Conservation (phyloP, 2,797 vertebrate genomes). For the Peromyscus aztecus region DNA sequence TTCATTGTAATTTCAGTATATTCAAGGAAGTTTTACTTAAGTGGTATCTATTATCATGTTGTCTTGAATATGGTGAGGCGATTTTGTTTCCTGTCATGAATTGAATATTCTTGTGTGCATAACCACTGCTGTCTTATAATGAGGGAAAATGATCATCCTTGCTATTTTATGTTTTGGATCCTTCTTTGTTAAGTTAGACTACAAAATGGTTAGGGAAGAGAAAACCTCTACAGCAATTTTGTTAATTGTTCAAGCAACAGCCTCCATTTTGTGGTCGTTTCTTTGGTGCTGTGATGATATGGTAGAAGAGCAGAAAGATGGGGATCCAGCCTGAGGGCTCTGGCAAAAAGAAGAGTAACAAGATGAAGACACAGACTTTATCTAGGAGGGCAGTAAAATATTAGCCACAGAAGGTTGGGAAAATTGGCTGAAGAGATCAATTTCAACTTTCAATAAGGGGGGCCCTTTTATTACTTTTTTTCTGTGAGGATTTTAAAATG, state of each 20-base stretch:
- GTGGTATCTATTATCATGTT: conserved; percentile 24
- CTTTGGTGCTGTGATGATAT: neutral
- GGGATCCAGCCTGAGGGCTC: neutral
- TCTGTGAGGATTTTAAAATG: neutral
- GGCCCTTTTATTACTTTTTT: neutral
- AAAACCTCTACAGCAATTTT: neutral
- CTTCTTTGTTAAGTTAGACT: conserved; percentile 42
- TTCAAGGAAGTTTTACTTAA: conserved; percentile 57
- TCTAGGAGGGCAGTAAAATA: neutral
- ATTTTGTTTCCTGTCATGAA: neutral
- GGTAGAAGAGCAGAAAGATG: neutral
- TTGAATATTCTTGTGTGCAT: neutral
- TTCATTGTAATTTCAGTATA: conserved; percentile 55
- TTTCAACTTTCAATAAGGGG: neutral
- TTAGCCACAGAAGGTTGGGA: neutral
- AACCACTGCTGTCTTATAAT: neutral
- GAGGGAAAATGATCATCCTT: neutral
- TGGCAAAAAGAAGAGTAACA: neutral
- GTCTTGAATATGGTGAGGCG: conserved; percentile 15
- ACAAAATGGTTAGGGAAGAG: neutral
- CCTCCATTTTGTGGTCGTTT: neutral
- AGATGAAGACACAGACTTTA: neutral
- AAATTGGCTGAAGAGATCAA: neutral
- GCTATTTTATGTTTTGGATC: neutral
- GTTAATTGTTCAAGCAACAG: neutral